A percentile compares a stretch with the other conserved stretches of the same genome.
Evolutionary conservation across 2,888 invertebrate species (phyloP).

Genomic region (Seladonia tumulorum): DNA sequence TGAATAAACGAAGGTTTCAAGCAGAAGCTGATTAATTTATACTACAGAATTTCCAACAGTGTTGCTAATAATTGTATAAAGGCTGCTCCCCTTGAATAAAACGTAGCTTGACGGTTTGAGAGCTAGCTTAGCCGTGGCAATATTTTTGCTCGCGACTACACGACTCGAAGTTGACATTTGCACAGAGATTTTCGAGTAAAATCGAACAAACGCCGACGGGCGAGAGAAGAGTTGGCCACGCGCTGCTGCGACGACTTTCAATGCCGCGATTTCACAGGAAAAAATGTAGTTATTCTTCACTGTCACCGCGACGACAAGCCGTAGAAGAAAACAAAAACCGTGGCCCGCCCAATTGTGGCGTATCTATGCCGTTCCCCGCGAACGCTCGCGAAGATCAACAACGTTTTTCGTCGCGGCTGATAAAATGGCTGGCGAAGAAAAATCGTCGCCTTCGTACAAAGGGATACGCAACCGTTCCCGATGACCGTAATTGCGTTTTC

Average conservation of each 20-base stretch:
- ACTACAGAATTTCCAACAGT: too few species aligned
- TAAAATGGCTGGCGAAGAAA: constrained; percentile 16
- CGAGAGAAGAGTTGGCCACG: background rate
- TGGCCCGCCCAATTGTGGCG: background rate
- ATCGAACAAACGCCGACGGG: background rate
- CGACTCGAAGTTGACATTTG: background rate
- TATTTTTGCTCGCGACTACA: background rate
- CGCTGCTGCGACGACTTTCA: background rate
- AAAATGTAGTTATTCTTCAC: background rate
- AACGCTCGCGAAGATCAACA: background rate
- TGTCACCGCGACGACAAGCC: background rate
- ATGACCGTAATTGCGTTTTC: constrained; percentile 63
- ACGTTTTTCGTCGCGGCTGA: constrained; percentile 1
- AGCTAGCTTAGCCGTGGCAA: background rate
- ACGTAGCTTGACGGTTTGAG: background rate
- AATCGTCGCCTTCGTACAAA: constrained; percentile 10
- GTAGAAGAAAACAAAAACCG: background rate
- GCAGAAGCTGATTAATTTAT: too few species aligned
- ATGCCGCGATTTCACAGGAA: background rate
- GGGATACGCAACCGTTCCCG: constrained; percentile 25
- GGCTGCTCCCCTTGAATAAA: too few species aligned
- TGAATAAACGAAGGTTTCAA: too few species aligned
- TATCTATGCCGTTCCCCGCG: background rate
- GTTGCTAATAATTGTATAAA: too few species aligned
- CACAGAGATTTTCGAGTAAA: background rate